Evolutionary conservation across 2,113 vertebrate species (phyloP), one percentile per base, ranked within the genome.

Genomic region (Girardinichthys multiradiatus): DNA sequence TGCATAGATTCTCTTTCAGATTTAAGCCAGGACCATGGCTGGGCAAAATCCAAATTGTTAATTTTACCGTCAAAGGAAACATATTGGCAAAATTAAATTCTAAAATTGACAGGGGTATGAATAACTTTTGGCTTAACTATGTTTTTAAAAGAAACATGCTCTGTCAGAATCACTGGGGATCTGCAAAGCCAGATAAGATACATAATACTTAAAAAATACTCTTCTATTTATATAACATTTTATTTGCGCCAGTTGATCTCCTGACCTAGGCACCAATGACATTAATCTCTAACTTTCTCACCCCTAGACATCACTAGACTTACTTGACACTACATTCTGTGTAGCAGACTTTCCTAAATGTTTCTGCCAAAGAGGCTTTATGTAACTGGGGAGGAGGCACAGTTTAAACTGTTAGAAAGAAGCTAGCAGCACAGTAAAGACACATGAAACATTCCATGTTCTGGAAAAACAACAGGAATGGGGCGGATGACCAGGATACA

Each of bases 401-500:
- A 10, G 37, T 14, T 39, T 39, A 13, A 54, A 54, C 48, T 7
- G 35, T 35, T 35, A 10, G 48, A 54, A n/a, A 68, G 45, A 87
- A 78, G 86, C 77, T 77, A 90, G 2, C 30, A 8, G 68, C 60
- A n/a, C n/a, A n/a, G 4, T 19, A 6, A 45, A 64, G 2, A 64
- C 63, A 0, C 11, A 81, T 68, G 88, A 85, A 90, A 91, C 77
- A 75, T 70, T 85, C 24, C 48, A 2, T 5, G 10, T 54, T 54
- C 48, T 54, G 48, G 48, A 54, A 54, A 39, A 54, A n/a, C 48
- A 54, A 3, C 24, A 21, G 48, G 48, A n/a, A 51, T 4, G 42
- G 14, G 3, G 5, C 17, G 42, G 15, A 45, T 19, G 17, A n/a
- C 48, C 17, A 24, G 21, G 24, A 54, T 24, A 11, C 48, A 54